These are phyloP conservation scores for Tiaroga cobitis DNA, from an alignment of 2,797 vertebrate genomes.

Conservation along the genomic window DNA sequence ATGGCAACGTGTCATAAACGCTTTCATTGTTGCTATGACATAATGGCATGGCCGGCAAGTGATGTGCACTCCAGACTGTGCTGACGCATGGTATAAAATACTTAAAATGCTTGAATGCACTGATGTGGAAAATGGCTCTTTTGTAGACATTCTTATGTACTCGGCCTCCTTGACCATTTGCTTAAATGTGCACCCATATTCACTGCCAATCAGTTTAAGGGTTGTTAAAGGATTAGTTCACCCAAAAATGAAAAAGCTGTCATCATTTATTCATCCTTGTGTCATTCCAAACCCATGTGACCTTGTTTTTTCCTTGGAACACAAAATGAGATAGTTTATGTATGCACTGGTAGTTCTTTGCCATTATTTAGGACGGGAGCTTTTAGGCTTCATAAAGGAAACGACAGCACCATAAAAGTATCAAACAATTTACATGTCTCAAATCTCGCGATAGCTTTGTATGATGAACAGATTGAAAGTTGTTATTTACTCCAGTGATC, in stretches of 20 bases:
- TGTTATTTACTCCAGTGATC: background rate
- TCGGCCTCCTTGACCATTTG: conserved; percentile 15
- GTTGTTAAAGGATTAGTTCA: conserved; percentile 20
- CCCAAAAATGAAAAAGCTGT: conserved; percentile 10
- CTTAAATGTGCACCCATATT: conserved; percentile 26
- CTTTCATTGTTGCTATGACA: conserved; percentile 33
- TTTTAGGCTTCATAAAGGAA: background rate
- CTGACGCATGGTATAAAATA: conserved; percentile 14
- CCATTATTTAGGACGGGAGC: background rate
- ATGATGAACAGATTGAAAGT: background rate
- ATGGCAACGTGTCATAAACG: conserved; percentile 27
- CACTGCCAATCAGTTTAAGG: conserved; percentile 33
- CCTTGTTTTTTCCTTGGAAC: background rate
- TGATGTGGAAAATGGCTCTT: conserved; percentile 35
- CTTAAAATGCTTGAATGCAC: conserved; percentile 5
- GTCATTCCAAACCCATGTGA: background rate
- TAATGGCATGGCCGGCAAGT: conserved; percentile 33
- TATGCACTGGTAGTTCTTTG: background rate
- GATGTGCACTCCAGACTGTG: conserved; percentile 9
- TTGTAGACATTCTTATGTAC: conserved; percentile 19
- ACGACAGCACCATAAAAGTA: background rate
- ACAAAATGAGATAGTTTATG: background rate
- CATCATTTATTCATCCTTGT: background rate
- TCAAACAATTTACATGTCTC: background rate
- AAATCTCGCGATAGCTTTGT: background rate